Percentiles rank a stretch among this genome's conserved stretches.
Evolutionary conservation across 1,140 invertebrate genomes (phyloP).

Genomic region (Ganaspis sp.): DNA sequence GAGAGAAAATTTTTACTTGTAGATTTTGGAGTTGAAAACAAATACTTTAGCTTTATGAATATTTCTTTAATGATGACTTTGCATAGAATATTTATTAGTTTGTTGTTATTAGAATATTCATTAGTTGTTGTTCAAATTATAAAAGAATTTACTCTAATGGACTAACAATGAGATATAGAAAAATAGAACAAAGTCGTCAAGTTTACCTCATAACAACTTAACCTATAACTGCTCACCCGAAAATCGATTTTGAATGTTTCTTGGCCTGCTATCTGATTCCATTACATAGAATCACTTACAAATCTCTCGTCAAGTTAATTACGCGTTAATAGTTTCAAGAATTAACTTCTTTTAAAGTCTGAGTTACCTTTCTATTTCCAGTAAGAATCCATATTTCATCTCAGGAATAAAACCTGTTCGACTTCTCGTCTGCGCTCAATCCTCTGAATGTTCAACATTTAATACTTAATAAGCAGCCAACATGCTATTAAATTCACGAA

Average conservation of each 20-base stretch:
- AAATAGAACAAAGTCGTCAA: no score
- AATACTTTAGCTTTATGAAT: no score
- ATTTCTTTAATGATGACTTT: no score
- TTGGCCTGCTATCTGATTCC: not conserved
- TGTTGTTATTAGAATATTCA: no score
- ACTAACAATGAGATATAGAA: no score
- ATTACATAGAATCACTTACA: not conserved
- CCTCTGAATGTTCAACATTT: not conserved
- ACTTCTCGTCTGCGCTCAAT: not conserved
- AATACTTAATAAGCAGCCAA: not conserved
- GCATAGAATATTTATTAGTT: no score
- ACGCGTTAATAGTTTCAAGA: not conserved
- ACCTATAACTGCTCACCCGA: not conserved
- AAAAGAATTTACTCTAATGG: no score
- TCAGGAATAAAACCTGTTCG: constrained; percentile 24
- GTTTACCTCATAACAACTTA: not conserved
- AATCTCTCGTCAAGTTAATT: not conserved
- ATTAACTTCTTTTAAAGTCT: constrained; percentile 6
- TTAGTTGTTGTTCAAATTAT: no score
- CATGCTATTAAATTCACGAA: not conserved
- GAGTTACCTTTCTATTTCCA: constrained; percentile 29
- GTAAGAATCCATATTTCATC: constrained; percentile 25
- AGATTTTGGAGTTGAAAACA: no score
- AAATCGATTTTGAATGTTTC: not conserved
- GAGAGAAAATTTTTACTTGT: not conserved